Evolutionary conservation across 2,113 vertebrate genomes (phyloP), one percentile per base, ranked within the genome.

Genomic region (Lepus europaeus): DNA sequence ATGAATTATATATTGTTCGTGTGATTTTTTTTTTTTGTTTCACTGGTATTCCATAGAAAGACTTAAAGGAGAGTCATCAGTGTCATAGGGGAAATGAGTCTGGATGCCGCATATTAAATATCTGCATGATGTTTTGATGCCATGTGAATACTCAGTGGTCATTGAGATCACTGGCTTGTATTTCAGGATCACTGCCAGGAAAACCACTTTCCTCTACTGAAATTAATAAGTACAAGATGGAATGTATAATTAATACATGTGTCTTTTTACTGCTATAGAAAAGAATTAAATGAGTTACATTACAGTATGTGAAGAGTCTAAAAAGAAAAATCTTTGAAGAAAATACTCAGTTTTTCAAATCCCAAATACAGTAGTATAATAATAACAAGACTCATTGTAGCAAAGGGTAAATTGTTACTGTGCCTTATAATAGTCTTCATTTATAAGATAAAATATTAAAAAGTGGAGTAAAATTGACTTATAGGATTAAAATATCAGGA

Each of bases 191-290:
- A 96, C 84, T 96, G 74, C 63, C 0, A 0, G 11, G 76, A 95
- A 89, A 93, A 51, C 73, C 59, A 88, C 66, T 95, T 97, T 78
- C 53, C 20, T 87, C 45, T 92, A 88, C 39, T 49, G 9, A 56
- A 85, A 81, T 87, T 78, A 6, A 12, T 89, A 49, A 90, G 23
- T 79, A 89, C 86, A 13, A 94, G 81, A 94, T 9, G 2, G 51
- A 94, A 86, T 64, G 74, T 93, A 77, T 90, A 90, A 51, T 33
- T 68, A 94, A 87, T 11, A 49, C 5, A 45, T 79, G 94, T 91
- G 94, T 91, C 77, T 94, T 94, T 89, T 92, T 93, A 88, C 22
- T 69, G 33, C 78, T 95, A 89, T 25, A 66, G 61, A n/a, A 94
- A 59, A 73, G 92, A 93, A 81, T 64, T 9, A 53, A 81, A 36